Base-by-base conservation (phyloP, 2,888 invertebrate genomes). In the Drosophila nigricruria region DNA sequence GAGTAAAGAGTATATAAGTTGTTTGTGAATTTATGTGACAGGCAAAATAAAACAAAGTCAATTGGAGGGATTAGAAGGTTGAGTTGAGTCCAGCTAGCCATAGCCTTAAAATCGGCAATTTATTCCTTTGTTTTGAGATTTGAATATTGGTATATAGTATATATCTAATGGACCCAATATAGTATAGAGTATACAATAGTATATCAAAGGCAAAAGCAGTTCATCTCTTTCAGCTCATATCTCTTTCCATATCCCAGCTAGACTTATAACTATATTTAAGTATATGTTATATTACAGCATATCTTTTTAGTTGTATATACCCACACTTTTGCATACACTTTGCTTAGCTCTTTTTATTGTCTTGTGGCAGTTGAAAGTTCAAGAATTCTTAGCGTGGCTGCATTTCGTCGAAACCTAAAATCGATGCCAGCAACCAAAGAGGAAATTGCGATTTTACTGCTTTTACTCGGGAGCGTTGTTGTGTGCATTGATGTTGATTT, bases 371-470 rank as follows among this genome's bases (percentile, higher is more conserved):
- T 49, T 70, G 14, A 52, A 49, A 43, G 62, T 43, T 59, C 59
- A 59, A 71, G 18, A 69, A 52, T 34, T 70, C 58, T 42, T 30
- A 56, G 54, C 74, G 32, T 63, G 62, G 45, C 36, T 75, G 75
- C 59, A 30, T 42, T 50, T 36, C 14, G 52, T 42, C 30, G 38
- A 40, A 45, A 67, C 52, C 45, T 25, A 25, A 25, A 77, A 69
- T 77, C 59, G 52, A 59, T 40, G 38, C 23, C 54, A 38, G 43
- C 49, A 53, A 57, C 42, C 72, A 65, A 70, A 72, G 68, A 72
- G 85, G 88, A 84, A 88, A 88, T 88, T 88, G 83, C 75, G 82
- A 82, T 78, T 78, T 78, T 79, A 78, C 68, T 53, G 73, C 72
- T 75, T 79, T 68, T 79, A 58, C 77, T 81, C 54, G 64, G 61